Evolutionary conservation across 2,797 vertebrate genomes (phyloP).

Genomic region (Pipistrellus nathusii): DNA sequence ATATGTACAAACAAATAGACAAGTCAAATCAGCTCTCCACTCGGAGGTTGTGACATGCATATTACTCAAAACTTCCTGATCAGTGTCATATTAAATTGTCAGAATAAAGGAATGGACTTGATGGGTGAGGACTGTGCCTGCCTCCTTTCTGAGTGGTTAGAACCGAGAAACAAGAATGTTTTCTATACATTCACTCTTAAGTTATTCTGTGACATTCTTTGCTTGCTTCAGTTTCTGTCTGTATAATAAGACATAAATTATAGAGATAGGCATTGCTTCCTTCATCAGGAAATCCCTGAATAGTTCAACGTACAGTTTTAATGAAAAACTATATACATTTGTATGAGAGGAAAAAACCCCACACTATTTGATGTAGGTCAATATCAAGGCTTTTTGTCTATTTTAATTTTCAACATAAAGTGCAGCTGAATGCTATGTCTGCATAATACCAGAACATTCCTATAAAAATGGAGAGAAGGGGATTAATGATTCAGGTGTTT

Average conservation of each 20-base stretch:
- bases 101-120: conserved; percentile 54
- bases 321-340: conserved; percentile 44
- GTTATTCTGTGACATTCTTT: background rate
- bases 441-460: background rate
- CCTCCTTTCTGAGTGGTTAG: background rate
- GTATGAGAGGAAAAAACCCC: background rate
- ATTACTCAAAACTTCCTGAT: conserved; percentile 74
- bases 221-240: conserved; percentile 30
- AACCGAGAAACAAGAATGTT: conserved; percentile 17
- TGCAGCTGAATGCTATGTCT: conserved; percentile 37
- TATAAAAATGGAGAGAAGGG: background rate
- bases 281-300: conserved; percentile 19
- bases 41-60: conserved; percentile 79
- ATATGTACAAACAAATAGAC: conserved; percentile 85
- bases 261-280: background rate
- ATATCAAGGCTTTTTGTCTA: conserved; percentile 49
- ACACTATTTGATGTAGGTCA: background rate
- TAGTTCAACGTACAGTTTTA: conserved; percentile 4
- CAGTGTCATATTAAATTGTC: conserved; percentile 60
- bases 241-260: background rate
- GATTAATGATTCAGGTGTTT: conserved; percentile 45
- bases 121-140: background rate
- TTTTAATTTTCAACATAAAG: conserved; percentile 55
- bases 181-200: background rate
- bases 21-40: conserved; percentile 78